Evolutionary conservation across 1,140 invertebrate species (phyloP).

Genomic region (Goniozus legneri): DNA sequence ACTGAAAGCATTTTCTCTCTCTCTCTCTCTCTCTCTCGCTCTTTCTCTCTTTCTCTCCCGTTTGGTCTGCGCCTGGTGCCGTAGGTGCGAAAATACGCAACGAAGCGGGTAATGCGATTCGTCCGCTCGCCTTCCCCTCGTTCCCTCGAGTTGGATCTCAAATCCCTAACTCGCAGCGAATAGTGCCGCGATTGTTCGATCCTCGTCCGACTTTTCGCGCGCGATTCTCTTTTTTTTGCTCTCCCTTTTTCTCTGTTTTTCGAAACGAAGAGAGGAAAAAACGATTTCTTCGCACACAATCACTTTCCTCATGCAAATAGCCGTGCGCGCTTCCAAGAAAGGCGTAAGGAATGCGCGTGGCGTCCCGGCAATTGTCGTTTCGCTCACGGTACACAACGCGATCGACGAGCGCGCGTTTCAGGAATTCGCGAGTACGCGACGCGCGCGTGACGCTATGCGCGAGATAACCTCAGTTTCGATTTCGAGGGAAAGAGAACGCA

Average conservation of each 20-base stretch:
- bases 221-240: constrained; percentile 5
- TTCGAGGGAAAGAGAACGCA: constrained; percentile 16
- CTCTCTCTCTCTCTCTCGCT: too few relatives aligned
- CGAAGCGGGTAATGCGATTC: too few relatives aligned
- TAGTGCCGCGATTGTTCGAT: too few relatives aligned
- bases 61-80: neutral
- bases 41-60: neutral
- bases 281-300: neutral
- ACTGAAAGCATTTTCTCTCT: too few relatives aligned
- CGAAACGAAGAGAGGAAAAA: too few relatives aligned
- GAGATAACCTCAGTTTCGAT: constrained; percentile 20
- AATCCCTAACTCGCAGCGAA: too few relatives aligned
- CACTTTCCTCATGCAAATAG: constrained; percentile 22
- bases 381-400: constrained; percentile 1
- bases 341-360: constrained; percentile 17
- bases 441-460: constrained; percentile 1
- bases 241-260: too few relatives aligned
- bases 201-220: neutral
- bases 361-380: constrained; percentile 9
- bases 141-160: too few relatives aligned
- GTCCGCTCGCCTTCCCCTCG: too few relatives aligned
- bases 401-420: constrained; percentile 12
- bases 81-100: too few relatives aligned
- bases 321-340: constrained; percentile 23
- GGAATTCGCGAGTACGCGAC: constrained; percentile 20